Base-by-base conservation (phyloP, 2,797 vertebrate genomes). In the Chlorospingus flavigularis region DNA sequence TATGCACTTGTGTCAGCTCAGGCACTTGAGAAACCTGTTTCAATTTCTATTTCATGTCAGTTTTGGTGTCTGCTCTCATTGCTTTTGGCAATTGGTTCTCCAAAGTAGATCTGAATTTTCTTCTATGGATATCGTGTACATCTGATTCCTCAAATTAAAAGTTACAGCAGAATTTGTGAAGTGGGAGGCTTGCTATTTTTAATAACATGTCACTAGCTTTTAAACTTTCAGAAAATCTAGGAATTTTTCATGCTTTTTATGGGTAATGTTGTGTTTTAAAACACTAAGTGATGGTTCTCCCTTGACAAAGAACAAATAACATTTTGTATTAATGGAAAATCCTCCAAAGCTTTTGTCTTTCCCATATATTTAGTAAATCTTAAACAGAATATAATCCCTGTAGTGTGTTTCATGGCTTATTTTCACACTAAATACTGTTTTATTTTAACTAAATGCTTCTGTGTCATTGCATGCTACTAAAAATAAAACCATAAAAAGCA, bases 381-480 rank as follows among this genome's bases (percentile, higher is more conserved):
- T 87, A 93, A 96, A 89, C 45, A 77, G 40, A 61, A 92, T 95
- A 91, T 92, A 86, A 96, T 79, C 43, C 60, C 70, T 37, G 53
- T 42, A 90, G 86, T 47, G 25, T 94, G 61, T 73, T 97, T 97
- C 86, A 95, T 86, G 61, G 51, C 67, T 92, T 93, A 83, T 81
- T 95, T 75, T 85, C 94, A 81, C 42, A 48, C 61, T 93, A 93
- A 96, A 62, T 94, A 89, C 82, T 60, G 53, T 89, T 96, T 96
- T 90, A 90, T 82, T 97, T 95, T 94, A 96, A 90, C 79, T 79
- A 96, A 97, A 96, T 82, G 77, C 73, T 79, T 94, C 94, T 93
- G 65, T 28, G 54, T 50, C 75, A 63, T 80, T 81, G 73, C 60
- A 88, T 61, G 42, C 87, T 83, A 88, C 95, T 95, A 91, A 95